phyloP scores from a whole-genome alignment of 2,113 vertebrate genomes.

The Catharus fuscescens region DNA sequence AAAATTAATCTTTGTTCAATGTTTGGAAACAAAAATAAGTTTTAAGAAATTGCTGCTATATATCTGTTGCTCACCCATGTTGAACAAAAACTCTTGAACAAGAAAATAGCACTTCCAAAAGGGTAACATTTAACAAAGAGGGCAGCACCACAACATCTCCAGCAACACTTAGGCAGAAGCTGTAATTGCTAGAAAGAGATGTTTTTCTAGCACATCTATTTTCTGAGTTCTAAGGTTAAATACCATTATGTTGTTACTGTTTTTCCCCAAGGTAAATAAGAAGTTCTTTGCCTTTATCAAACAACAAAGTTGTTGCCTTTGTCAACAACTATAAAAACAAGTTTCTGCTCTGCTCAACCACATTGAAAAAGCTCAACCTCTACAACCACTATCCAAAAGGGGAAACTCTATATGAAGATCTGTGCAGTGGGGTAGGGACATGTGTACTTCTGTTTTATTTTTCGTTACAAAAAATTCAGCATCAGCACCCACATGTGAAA shows the following conservation, averaged over 20 bases:
- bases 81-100: background rate
- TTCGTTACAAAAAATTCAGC: background rate
- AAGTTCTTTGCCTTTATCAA: background rate
- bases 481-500: background rate
- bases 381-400: background rate
- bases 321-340: background rate
- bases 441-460: background rate
- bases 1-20: background rate
- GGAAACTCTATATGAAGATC: background rate
- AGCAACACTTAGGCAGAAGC: background rate
- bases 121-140: background rate
- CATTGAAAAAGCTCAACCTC: background rate
- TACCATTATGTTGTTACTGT: background rate
- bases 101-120: background rate
- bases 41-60: background rate
- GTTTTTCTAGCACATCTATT: background rate
- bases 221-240: background rate
- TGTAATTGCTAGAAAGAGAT: background rate
- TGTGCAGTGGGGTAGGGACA: background rate
- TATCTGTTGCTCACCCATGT: background rate
- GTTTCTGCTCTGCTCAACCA: background rate
- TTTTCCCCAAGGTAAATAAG: background rate
- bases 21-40: background rate
- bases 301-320: background rate
- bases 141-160: background rate